These are phyloP conservation scores for Onychomys torridus DNA, from an alignment of 2,797 vertebrate species.

Conservation along the genomic window DNA sequence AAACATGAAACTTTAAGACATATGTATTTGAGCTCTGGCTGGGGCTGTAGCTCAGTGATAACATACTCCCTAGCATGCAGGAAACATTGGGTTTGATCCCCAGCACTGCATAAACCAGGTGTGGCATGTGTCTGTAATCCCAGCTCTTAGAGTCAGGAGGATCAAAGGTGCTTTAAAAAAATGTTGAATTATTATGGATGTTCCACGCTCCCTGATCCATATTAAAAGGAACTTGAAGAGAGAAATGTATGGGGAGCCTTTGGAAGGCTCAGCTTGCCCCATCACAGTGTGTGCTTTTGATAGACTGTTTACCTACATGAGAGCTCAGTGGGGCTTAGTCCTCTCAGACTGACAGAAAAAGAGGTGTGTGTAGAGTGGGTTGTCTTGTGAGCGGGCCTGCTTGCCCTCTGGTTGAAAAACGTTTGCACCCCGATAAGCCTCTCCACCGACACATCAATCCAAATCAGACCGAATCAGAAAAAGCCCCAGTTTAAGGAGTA, in stretches of 20 bases:
- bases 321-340: not conserved
- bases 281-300: not conserved
- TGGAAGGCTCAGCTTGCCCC: slow-evolving; percentile 28
- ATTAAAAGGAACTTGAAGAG: slow-evolving; percentile 37
- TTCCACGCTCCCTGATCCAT: not conserved
- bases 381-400: not conserved
- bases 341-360: slow-evolving; percentile 12
- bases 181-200: slow-evolving; percentile 32
- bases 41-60: not conserved
- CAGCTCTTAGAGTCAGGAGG: not conserved
- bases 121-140: not conserved
- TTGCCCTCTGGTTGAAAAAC: not conserved
- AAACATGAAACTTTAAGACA: not conserved
- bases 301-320: not conserved
- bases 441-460: too few species aligned
- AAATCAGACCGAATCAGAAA: too few species aligned
- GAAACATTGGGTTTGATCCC: not conserved
- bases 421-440: too few species aligned
- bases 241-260: slow-evolving; percentile 7
- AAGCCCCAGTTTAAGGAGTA: too few species aligned
- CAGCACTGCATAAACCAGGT: not conserved
- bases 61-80: not conserved
- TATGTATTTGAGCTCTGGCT: not conserved
- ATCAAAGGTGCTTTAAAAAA: not conserved
- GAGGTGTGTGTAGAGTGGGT: not conserved